phyloP scores from a whole-genome alignment of 2,113 vertebrate species.

The Elephas maximus region DNA sequence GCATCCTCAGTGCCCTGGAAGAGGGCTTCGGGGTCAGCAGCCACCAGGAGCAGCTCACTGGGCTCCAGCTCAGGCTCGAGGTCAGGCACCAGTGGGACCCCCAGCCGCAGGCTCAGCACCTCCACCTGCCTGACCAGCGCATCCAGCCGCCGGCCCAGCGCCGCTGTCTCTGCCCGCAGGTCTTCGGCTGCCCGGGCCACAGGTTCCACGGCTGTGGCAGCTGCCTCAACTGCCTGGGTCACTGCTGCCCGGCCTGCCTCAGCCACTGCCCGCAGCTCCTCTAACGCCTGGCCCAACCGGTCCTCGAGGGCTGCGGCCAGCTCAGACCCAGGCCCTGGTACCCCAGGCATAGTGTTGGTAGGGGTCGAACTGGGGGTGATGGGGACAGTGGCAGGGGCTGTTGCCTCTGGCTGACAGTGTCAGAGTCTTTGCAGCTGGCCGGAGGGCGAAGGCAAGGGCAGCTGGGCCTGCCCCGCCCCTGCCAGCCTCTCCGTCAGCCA shows the following conservation, averaged over 20 bases:
- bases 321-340: constrained; percentile 77
- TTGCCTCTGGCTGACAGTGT: constrained; percentile 39
- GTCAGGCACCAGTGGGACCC: constrained; percentile 67
- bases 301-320: constrained; percentile 83
- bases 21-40: constrained; percentile 85
- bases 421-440: constrained; percentile 54
- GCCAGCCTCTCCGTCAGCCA: constrained; percentile 65
- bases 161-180: constrained; percentile 92
- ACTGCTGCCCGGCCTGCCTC: constrained; percentile 88
- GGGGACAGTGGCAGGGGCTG: not conserved
- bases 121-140: constrained; percentile 89
- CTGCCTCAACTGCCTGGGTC: constrained; percentile 88
- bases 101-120: constrained; percentile 87
- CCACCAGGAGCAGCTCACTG: constrained; percentile 85
- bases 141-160: constrained; percentile 91
- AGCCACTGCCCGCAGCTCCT: constrained; percentile 91
- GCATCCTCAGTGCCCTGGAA: constrained; percentile 86
- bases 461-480: constrained; percentile 67
- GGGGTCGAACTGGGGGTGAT: not conserved
- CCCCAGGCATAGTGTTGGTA: constrained; percentile 90
- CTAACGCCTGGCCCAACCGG: constrained; percentile 85
- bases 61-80: constrained; percentile 83
- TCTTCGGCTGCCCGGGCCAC: constrained; percentile 85
- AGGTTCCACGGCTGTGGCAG: constrained; percentile 83
- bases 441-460: constrained; percentile 78